phyloP scores from a whole-genome alignment of 2,797 vertebrate genomes.

The Coregonus sp. region DNA sequence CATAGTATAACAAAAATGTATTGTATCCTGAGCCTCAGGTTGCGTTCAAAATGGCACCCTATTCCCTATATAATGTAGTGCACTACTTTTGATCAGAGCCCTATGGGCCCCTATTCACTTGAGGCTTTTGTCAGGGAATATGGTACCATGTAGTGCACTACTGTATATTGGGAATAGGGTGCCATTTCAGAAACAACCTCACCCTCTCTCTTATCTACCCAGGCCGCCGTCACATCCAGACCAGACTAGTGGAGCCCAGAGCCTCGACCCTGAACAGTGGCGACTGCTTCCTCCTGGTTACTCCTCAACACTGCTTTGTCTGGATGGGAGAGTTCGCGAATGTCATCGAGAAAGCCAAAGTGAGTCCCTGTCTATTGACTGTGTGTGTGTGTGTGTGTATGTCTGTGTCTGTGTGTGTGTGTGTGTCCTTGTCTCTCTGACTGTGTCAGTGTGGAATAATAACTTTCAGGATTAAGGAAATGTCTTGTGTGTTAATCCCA shows the following conservation, averaged over 20 bases:
- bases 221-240: constrained; percentile 97
- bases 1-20: background rate
- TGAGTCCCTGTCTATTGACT: constrained; percentile 54
- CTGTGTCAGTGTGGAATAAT: background rate
- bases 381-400: background rate
- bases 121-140: background rate
- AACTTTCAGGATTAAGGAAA: constrained; percentile 8
- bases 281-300: constrained; percentile 95
- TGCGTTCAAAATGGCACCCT: background rate
- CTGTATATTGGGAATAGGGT: background rate
- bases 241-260: constrained; percentile 93
- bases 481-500: background rate
- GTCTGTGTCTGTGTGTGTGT: background rate
- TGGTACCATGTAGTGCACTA: background rate
- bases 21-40: background rate
- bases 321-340: constrained; percentile 98
- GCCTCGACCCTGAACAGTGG: constrained; percentile 93
- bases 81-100: background rate
- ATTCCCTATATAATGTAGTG: background rate
- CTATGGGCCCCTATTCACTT: background rate
- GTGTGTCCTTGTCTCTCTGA: constrained; percentile 2
- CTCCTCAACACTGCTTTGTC: constrained; percentile 87
- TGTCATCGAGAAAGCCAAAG: constrained; percentile 96
- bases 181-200: background rate
- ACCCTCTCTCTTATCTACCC: background rate